These are phyloP conservation scores for Aegotheles bennettii DNA, from an alignment of 2,113 vertebrate species.

Conservation along the genomic window DNA sequence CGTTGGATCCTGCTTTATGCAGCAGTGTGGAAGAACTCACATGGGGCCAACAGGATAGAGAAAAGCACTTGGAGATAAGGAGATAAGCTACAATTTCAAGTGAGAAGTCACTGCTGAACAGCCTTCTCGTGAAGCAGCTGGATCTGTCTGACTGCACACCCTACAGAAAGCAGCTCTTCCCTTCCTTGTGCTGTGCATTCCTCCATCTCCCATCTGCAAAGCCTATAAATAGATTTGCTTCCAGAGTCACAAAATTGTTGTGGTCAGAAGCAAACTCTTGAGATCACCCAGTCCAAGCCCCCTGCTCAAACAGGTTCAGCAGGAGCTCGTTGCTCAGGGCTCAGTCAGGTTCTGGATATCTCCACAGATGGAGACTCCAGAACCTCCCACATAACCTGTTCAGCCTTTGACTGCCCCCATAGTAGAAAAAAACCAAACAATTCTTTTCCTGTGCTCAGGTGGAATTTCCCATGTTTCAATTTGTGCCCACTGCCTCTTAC, in stretches of 20 bases:
- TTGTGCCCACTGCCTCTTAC: neutral
- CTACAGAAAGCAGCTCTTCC: neutral
- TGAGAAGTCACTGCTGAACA: neutral
- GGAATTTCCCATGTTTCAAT: neutral
- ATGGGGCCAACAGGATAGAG: neutral
- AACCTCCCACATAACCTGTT: neutral
- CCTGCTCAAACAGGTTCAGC: neutral
- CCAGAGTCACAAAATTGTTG: neutral
- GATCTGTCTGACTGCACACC: neutral
- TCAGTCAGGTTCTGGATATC: neutral
- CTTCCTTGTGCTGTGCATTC: neutral
- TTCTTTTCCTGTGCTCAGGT: neutral
- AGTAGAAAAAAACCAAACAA: too few relatives aligned
- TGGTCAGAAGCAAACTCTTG: neutral
- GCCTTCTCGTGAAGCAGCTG: neutral
- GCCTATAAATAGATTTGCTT: neutral
- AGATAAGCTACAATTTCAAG: neutral
- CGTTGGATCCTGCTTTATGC: neutral
- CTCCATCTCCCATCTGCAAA: neutral
- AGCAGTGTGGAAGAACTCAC: neutral
- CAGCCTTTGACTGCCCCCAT: neutral
- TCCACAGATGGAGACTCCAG: neutral
- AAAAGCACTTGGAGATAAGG: neutral
- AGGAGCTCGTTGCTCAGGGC: neutral
- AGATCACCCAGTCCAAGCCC: neutral